A percentile compares a stretch with the other conserved stretches of the same genome.
Evolutionary conservation across 1,140 invertebrate species (phyloP).

Genomic region (Adelges cooleyi): DNA sequence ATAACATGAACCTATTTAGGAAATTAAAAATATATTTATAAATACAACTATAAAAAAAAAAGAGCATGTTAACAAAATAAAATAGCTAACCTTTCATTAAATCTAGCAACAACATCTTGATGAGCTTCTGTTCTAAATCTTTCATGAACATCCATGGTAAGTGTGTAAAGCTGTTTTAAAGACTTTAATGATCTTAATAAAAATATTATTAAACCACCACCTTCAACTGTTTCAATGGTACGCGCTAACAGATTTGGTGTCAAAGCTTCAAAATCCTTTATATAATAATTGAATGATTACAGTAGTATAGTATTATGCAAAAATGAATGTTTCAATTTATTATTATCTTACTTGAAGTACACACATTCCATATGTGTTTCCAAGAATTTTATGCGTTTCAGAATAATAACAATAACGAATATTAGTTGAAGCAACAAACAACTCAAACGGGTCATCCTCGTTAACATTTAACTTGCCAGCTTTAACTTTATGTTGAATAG

Average conservation of each 20-base stretch:
- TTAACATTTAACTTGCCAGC: slow-evolving; percentile 81
- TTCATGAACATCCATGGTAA: slow-evolving; percentile 98
- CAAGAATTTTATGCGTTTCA: slow-evolving; percentile 95
- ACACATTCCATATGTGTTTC: slow-evolving; percentile 95
- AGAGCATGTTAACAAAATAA: too few relatives aligned
- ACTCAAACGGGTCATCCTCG: slow-evolving; percentile 94
- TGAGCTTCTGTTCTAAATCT: slow-evolving; percentile 90
- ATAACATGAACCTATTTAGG: slow-evolving; percentile 67
- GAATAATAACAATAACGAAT: slow-evolving; percentile 97
- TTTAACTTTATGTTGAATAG: slow-evolving; percentile 74
- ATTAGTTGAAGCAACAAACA: slow-evolving; percentile 90
- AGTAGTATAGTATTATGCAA: too few relatives aligned
- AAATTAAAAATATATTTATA: background rate
- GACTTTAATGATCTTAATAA: slow-evolving; percentile 73
- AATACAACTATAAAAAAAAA: background rate
- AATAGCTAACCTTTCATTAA: slow-evolving; percentile 79
- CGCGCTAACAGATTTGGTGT: slow-evolving; percentile 97
- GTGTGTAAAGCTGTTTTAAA: slow-evolving; percentile 86
- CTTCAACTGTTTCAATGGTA: slow-evolving; percentile 97
- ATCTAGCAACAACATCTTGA: slow-evolving; percentile 79
- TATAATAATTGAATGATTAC: too few relatives aligned
- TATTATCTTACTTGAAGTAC: slow-evolving; percentile 65
- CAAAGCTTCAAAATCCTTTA: slow-evolving; percentile 96
- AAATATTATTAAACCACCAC: slow-evolving; percentile 87
- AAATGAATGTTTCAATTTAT: too few relatives aligned